Conservation (phyloP, 2,797 vertebrate species). For the Dromococcyx pavoninus region DNA sequence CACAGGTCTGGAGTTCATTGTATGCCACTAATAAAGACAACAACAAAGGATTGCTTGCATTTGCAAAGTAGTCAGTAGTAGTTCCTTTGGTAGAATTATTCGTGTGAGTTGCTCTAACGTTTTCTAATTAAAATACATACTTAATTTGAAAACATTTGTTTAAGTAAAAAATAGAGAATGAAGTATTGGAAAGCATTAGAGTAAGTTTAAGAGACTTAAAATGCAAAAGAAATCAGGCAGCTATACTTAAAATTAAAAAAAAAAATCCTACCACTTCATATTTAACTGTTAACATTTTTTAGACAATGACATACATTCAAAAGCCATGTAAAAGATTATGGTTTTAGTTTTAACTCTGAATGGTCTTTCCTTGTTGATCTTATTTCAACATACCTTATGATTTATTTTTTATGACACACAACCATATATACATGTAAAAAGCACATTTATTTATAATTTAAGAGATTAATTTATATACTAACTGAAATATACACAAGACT, state of each 20-base stretch:
- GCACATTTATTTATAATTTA: not conserved
- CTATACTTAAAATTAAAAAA: not conserved
- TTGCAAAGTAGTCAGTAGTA: not conserved
- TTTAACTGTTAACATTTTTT: conserved; percentile 44
- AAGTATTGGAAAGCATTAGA: conserved; percentile 18
- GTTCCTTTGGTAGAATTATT: not conserved
- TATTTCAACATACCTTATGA: conserved; percentile 41
- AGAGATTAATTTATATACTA: not conserved
- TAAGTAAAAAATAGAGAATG: not conserved
- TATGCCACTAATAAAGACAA: not conserved
- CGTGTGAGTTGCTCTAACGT: not conserved
- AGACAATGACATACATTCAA: conserved; percentile 22
- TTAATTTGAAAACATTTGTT: not conserved
- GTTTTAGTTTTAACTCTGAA: conserved; percentile 53
- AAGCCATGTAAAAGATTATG: not conserved
- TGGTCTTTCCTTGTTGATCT: conserved; percentile 1
- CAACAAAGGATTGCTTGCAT: not conserved
- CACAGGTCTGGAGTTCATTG: not conserved
- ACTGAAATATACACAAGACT: conserved; percentile 37
- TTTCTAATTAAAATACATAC: not conserved
- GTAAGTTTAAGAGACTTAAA: conserved; percentile 22
- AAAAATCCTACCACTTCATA: not conserved
- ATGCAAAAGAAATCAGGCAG: conserved; percentile 19
- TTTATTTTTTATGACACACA: not conserved
- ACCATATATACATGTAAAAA: not conserved